Evolutionary conservation across 2,888 invertebrate genomes (phyloP).

Genomic region (Altica lythri): DNA sequence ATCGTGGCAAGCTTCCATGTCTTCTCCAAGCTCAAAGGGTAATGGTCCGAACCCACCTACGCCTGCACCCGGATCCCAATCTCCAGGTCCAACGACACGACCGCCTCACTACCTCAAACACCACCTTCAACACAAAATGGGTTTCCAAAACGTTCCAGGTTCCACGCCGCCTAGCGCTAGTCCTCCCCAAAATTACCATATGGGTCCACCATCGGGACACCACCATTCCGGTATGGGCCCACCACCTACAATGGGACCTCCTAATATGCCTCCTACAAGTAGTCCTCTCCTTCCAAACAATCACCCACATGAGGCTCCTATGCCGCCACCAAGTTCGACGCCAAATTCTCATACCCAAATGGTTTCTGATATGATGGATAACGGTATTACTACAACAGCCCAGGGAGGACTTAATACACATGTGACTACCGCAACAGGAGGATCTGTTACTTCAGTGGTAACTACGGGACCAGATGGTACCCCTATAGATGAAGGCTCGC

Average conservation of each 20-base stretch:
- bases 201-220: conserved; percentile 64
- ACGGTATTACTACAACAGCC: conserved; percentile 66
- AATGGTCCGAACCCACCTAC: conserved; percentile 49
- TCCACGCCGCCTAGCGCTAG: conserved; percentile 66
- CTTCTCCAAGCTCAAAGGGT: conserved; percentile 43
- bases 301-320: conserved; percentile 52
- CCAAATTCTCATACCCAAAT: conserved; percentile 56
- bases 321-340: conserved; percentile 63
- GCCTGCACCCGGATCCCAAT: conserved; percentile 59
- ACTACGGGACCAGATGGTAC: conserved; percentile 91
- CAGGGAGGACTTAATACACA: conserved; percentile 58
- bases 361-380: conserved; percentile 59
- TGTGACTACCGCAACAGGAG: conserved; percentile 56
- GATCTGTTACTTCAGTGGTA: conserved; percentile 83
- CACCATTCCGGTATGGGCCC: conserved; percentile 64
- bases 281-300: conserved; percentile 54
- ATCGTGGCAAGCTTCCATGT: conserved; percentile 49
- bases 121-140: conserved; percentile 73
- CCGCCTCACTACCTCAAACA: conserved; percentile 72
- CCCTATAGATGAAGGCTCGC: conserved; percentile 87
- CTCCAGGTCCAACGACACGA: conserved; percentile 59
- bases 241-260: conserved; percentile 66
- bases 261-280: conserved; percentile 65
- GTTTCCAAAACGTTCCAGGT: conserved; percentile 60
- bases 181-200: conserved; percentile 62